Conservation (phyloP, 2,113 vertebrate species). For the Alces alces region DNA sequence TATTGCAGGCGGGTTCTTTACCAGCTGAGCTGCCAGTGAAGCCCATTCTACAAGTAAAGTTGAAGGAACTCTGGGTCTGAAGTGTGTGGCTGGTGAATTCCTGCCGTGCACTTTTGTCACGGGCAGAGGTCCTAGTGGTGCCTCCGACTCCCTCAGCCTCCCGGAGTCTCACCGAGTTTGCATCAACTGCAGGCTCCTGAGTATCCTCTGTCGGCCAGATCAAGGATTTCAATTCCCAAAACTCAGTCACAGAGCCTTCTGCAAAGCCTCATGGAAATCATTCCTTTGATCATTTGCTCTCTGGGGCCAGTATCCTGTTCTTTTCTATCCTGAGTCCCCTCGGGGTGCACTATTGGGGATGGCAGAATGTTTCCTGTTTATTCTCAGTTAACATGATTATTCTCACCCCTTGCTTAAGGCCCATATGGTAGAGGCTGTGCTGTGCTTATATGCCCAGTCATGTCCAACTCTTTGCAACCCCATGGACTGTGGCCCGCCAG, state of each 20-base stretch:
- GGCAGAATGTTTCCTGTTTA: neutral
- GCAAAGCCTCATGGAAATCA: neutral
- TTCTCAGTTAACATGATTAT: neutral
- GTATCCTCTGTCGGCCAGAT: neutral
- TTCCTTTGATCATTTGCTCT: neutral
- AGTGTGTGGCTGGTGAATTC: neutral
- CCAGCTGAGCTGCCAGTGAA: neutral
- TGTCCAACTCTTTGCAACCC: neutral
- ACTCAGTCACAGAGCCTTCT: neutral
- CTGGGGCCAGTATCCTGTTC: neutral
- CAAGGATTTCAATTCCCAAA: neutral
- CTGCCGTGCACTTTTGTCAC: neutral
- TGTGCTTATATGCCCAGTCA: neutral
- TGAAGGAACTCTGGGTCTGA: neutral
- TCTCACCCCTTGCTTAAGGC: neutral
- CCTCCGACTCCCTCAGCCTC: neutral
- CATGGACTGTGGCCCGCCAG: neutral
- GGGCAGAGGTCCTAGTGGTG: fast-evolving
- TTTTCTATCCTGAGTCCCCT: neutral
- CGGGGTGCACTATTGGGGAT: neutral
- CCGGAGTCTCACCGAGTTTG: neutral
- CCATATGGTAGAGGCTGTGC: neutral
- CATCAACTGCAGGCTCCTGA: neutral
- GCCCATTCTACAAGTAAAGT: neutral
- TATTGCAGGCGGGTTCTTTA: neutral